Percentiles rank a stretch among this genome's conserved stretches.
phyloP scores from a whole-genome alignment of 2,888 invertebrate genomes.

The Peribatodes rhomboidaria region DNA sequence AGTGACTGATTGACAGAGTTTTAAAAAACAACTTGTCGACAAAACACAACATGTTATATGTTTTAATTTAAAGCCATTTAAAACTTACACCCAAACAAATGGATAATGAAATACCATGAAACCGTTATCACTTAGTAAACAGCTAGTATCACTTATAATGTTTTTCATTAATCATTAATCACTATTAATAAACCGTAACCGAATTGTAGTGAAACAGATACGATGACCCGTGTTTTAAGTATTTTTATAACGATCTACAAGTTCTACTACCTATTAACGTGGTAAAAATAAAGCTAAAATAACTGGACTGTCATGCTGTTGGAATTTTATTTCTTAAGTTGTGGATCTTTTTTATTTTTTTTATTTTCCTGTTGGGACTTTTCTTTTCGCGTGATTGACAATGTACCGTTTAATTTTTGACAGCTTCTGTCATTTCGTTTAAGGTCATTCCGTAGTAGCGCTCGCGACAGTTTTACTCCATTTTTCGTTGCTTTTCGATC shows the following conservation, averaged over 20 bases:
- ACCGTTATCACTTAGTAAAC: neutral
- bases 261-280: neutral
- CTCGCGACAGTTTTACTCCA: no score
- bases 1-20: neutral
- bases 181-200: neutral
- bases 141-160: neutral
- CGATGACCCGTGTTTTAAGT: neutral
- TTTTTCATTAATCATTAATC: neutral
- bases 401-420: no score
- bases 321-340: no score
- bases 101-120: neutral
- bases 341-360: no score
- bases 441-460: no score
- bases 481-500: no score
- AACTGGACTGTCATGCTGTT: neutral
- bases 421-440: no score
- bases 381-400: no score
- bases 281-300: neutral
- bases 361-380: no score
- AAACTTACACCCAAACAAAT: neutral
- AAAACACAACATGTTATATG: neutral
- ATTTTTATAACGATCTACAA: neutral
- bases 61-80: neutral
- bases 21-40: neutral
- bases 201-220: neutral